Evolutionary conservation across 1,140 invertebrate genomes (phyloP).

Genomic region (Drosophila subobscura): DNA sequence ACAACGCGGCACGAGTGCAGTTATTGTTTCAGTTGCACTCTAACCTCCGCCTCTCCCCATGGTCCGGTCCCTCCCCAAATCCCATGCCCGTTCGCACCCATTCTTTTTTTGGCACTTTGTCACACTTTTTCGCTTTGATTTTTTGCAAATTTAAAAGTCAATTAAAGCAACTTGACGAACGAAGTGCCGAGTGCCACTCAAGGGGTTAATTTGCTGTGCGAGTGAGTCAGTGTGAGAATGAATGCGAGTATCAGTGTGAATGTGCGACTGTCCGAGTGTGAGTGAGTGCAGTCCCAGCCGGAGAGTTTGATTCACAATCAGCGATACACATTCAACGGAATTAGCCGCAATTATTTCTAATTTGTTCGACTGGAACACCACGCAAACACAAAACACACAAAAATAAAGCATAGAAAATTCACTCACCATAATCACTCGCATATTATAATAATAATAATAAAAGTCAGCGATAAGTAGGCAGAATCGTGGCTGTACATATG

Average conservation of each 20-base stretch:
- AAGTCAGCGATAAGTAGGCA: slow-evolving; percentile 3
- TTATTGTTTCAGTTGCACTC: slow-evolving; percentile 62
- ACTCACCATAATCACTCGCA: slow-evolving; percentile 21
- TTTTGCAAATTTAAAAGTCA: slow-evolving; percentile 79
- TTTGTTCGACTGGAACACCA: slow-evolving; percentile 18
- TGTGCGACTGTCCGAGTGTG: slow-evolving; percentile 4
- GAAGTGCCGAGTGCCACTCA: slow-evolving; percentile 70
- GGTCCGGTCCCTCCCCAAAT: not conserved
- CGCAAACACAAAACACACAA: too few species aligned
- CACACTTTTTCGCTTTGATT: slow-evolving; percentile 72
- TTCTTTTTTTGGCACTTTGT: slow-evolving; percentile 57
- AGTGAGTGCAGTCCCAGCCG: slow-evolving; percentile 12
- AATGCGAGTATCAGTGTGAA: slow-evolving; percentile 3
- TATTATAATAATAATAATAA: slow-evolving; percentile 37
- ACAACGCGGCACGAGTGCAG: slow-evolving; percentile 61
- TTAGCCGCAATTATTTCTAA: slow-evolving; percentile 65
- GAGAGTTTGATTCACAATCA: slow-evolving; percentile 22
- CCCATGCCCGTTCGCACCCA: not conserved
- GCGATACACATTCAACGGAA: slow-evolving; percentile 40
- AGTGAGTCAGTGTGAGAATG: slow-evolving; percentile 19
- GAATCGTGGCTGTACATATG: slow-evolving; percentile 17
- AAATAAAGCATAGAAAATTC: slow-evolving; percentile 27
- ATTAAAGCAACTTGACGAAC: slow-evolving; percentile 79
- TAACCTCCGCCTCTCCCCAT: not conserved
- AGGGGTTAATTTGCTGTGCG: slow-evolving; percentile 71